phyloP scores from a whole-genome alignment of 1,140 invertebrate genomes.

The Heliconius himera region DNA sequence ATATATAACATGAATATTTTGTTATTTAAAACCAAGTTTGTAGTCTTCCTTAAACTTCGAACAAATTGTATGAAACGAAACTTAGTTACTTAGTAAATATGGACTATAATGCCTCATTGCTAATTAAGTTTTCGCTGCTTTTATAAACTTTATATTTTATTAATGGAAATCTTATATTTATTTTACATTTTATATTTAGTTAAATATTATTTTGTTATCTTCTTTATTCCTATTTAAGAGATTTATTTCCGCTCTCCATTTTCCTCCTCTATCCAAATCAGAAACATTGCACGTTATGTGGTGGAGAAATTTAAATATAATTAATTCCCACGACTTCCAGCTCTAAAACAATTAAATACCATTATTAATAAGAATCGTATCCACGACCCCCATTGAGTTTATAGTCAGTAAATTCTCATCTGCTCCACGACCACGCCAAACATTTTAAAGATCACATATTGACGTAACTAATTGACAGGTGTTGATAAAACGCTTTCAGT shows the following conservation, averaged over 20 bases:
- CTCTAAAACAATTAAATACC: no score
- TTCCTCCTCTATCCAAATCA: no score
- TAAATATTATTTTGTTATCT: neutral
- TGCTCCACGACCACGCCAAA: neutral
- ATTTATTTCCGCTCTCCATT: no score
- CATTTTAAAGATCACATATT: conserved; percentile 20
- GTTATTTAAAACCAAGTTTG: conserved; percentile 9
- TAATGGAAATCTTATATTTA: neutral
- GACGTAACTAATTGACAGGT: conserved; percentile 31
- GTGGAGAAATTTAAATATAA: no score
- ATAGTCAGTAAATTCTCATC: no score
- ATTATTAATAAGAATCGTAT: no score
- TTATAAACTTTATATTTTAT: conserved; percentile 20
- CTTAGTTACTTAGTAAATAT: conserved; percentile 39
- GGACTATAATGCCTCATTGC: conserved; percentile 35
- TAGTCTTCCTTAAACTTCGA: conserved; percentile 31
- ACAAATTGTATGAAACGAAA: conserved; percentile 37
- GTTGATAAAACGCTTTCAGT: conserved; percentile 29
- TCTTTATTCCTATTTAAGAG: neutral
- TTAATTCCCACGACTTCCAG: no score
- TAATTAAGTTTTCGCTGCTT: conserved; percentile 40
- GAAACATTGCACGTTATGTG: no score
- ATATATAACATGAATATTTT: neutral
- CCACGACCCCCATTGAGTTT: neutral
- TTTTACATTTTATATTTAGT: neutral